Conservation (phyloP, 53 echinoderm and acorn worm species). For the Zoroaster sp. region DNA sequence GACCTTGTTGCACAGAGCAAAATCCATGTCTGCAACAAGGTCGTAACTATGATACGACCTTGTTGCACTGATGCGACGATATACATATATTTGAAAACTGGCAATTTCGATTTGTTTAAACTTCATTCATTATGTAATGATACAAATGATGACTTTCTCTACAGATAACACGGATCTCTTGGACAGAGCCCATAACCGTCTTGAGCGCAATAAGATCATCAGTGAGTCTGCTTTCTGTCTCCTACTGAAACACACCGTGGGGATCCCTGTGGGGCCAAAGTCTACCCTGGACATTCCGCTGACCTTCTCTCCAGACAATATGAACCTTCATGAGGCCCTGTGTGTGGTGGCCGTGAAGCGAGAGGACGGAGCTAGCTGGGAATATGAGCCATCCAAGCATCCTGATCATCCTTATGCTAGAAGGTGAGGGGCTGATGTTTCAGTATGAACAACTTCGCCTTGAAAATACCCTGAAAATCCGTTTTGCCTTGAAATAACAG, state of each 20-base stretch:
- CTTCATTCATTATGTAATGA: too few species aligned
- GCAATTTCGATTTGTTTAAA: too few species aligned
- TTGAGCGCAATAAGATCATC: slow-evolving; percentile 83
- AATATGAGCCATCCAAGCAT: slow-evolving; percentile 64
- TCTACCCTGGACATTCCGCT: slow-evolving; percentile 90
- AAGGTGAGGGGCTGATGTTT: slow-evolving; percentile 47
- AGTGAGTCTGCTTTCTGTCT: slow-evolving; percentile 96
- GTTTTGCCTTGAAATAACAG: too few species aligned
- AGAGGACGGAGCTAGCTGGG: slow-evolving; percentile 77
- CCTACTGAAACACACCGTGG: slow-evolving; percentile 84
- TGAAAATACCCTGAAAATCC: too few species aligned
- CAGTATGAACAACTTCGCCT: too few species aligned
- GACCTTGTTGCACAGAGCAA: too few species aligned
- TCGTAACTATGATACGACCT: too few species aligned
- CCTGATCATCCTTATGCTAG: slow-evolving; percentile 83
- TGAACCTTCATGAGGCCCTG: slow-evolving; percentile 91
- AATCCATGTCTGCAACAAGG: too few species aligned
- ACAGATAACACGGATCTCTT: slow-evolving; percentile 88
- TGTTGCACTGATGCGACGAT: too few species aligned
- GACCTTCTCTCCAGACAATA: slow-evolving; percentile 91
- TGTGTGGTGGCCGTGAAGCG: slow-evolving; percentile 80
- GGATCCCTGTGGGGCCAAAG: slow-evolving; percentile 82
- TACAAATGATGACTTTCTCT: too few species aligned
- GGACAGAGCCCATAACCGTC: slow-evolving; percentile 42
- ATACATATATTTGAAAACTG: too few species aligned